A percentile compares a stretch with the other conserved stretches of the same genome.
These are phyloP conservation scores for Nemoura dubitans DNA, from an alignment of 2,888 invertebrate genomes.

Conservation along the genomic window DNA sequence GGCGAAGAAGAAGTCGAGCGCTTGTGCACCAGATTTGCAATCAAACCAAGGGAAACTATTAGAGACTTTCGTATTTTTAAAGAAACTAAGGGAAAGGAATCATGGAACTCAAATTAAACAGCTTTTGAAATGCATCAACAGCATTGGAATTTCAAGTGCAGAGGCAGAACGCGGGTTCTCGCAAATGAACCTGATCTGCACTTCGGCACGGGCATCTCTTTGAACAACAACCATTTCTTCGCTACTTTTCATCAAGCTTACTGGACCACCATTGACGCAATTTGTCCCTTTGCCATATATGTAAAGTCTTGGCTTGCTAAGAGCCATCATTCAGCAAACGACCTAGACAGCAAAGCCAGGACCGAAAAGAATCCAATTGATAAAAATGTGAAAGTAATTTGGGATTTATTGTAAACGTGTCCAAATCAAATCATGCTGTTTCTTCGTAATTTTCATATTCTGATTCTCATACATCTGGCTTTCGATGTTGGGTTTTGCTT, in stretches of 20 bases:
- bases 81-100: constrained; percentile 27
- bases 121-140: constrained; percentile 24
- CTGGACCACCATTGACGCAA: not conserved
- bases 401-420: not conserved
- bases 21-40: not conserved
- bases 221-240: not conserved
- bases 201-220: not conserved
- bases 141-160: constrained; percentile 15
- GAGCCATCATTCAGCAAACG: not conserved
- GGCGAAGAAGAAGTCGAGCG: not conserved
- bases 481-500: no score
- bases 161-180: constrained; percentile 31
- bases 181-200: constrained; percentile 22
- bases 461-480: no score
- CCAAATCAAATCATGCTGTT: no score
- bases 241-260: constrained; percentile 10
- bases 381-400: not conserved
- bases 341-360: constrained; percentile 48
- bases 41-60: not conserved
- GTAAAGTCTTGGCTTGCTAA: constrained; percentile 16
- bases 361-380: not conserved
- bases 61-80: not conserved
- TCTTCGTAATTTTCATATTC: no score
- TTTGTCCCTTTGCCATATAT: not conserved
- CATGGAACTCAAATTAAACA: no score